Conservation (phyloP, 2,797 vertebrate species). For the Lithobates sylvaticus region DNA sequence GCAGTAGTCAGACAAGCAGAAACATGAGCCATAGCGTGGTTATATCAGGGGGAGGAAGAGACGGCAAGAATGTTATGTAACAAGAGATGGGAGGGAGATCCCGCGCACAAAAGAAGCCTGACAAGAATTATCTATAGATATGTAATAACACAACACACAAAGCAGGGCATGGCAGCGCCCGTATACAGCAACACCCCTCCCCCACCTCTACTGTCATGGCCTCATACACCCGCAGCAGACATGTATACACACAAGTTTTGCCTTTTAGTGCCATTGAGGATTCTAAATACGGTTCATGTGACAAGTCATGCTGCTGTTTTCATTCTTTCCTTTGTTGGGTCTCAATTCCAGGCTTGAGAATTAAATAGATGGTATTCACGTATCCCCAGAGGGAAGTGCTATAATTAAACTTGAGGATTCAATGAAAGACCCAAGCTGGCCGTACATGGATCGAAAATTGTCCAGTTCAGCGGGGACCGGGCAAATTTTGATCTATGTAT, state of each 20-base stretch:
- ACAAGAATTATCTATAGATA: conserved; percentile 21
- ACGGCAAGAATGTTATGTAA: not conserved
- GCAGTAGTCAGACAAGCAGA: not conserved
- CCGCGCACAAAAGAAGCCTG: not conserved
- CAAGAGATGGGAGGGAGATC: not conserved
- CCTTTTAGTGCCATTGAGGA: not conserved
- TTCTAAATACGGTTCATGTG: not conserved
- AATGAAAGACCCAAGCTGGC: no score
- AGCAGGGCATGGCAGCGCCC: not conserved
- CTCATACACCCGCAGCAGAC: not conserved
- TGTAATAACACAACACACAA: not conserved
- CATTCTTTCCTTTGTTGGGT: no score
- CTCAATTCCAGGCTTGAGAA: no score
- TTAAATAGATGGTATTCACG: no score
- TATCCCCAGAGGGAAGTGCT: no score
- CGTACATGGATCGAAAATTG: no score
- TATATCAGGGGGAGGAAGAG: not conserved
- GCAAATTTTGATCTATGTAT: no score
- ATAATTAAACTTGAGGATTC: no score
- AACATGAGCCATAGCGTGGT: not conserved
- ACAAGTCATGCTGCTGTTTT: not conserved
- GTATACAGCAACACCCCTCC: not conserved
- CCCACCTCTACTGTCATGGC: not conserved
- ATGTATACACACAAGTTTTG: not conserved
- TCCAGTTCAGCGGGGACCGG: no score